A percentile compares a stretch with the other conserved stretches of the same genome.
These are phyloP conservation scores for Spodoptera frugiperda DNA, from an alignment of 1,140 invertebrate genomes.

Conservation along the genomic window DNA sequence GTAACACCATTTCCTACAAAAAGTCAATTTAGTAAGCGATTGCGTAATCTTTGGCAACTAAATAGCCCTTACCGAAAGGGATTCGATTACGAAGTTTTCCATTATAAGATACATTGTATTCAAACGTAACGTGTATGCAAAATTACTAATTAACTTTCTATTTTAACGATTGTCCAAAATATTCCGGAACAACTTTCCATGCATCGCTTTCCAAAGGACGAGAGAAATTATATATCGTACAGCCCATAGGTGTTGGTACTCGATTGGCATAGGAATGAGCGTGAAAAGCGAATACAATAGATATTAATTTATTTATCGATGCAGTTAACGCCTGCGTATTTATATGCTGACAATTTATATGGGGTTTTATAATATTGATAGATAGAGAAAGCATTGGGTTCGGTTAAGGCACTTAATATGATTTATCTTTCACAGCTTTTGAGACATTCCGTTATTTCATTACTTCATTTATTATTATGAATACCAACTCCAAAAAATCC, in stretches of 20 bases:
- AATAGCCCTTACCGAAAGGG: constrained; percentile 25
- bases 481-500: too few species aligned
- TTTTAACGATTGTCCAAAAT: constrained; percentile 81
- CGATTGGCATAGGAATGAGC: constrained; percentile 76
- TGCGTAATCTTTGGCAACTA: constrained; percentile 27
- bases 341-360: constrained; percentile 53
- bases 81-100: constrained; percentile 13
- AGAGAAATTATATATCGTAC: constrained; percentile 80
- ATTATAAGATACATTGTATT: constrained; percentile 35
- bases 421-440: too few species aligned
- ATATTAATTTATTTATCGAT: constrained; percentile 77
- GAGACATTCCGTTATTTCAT: too few species aligned
- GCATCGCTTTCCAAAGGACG: constrained; percentile 80
- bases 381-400: constrained; percentile 38
- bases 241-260: constrained; percentile 65
- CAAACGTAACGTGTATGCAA: constrained; percentile 50
- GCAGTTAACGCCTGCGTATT: constrained; percentile 52
- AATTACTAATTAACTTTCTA: constrained; percentile 79
- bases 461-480: too few species aligned
- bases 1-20: constrained; percentile 1
- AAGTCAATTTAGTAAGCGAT: not conserved
- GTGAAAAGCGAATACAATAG: constrained; percentile 75
- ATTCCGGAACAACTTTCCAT: constrained; percentile 81
- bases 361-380: constrained; percentile 42
- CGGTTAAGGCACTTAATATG: too few species aligned